These are phyloP conservation scores for Marisa cornuarietis DNA, from an alignment of 1,140 invertebrate genomes.

Conservation along the genomic window DNA sequence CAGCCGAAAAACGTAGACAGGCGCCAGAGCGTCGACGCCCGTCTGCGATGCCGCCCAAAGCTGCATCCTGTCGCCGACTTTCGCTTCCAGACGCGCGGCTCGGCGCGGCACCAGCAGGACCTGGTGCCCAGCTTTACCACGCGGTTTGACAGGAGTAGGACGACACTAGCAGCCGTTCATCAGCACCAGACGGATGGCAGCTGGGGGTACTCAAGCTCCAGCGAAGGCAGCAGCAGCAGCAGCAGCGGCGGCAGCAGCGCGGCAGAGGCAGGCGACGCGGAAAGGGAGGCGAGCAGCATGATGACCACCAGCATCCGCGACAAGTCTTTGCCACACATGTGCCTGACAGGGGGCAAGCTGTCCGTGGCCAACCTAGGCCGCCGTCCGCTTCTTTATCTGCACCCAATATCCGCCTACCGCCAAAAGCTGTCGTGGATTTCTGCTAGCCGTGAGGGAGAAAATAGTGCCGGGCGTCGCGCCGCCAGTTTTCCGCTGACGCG, in stretches of 20 bases:
- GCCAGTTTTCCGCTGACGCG: slow-evolving; percentile 5
- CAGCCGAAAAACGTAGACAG: slow-evolving; percentile 18
- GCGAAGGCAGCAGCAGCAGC: slow-evolving; percentile 3
- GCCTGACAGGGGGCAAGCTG: slow-evolving; percentile 13
- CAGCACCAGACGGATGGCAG: slow-evolving; percentile 2
- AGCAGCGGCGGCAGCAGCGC: not conserved
- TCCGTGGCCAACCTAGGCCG: slow-evolving; percentile 18
- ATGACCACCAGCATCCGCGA: slow-evolving; percentile 12
- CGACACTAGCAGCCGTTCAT: not conserved
- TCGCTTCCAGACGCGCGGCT: slow-evolving; percentile 17
- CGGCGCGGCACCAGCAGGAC: slow-evolving; percentile 17
- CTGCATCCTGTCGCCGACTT: slow-evolving; percentile 25
- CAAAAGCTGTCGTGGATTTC: slow-evolving; percentile 1
- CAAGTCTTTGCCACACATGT: slow-evolving; percentile 17
- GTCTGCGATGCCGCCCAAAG: slow-evolving; percentile 18
- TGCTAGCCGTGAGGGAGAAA: not conserved
- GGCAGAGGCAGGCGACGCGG: not conserved
- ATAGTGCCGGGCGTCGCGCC: not conserved
- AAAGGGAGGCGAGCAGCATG: slow-evolving; percentile 14
- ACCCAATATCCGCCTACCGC: slow-evolving; percentile 24
- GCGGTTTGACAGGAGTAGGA: slow-evolving; percentile 26
- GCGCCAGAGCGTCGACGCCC: not conserved
- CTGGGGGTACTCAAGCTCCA: not conserved
- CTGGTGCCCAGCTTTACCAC: slow-evolving; percentile 33
- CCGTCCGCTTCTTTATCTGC: slow-evolving; percentile 19